phyloP scores from a whole-genome alignment of 2,113 vertebrate genomes.

The Dunckerocampus dactyliophorus region DNA sequence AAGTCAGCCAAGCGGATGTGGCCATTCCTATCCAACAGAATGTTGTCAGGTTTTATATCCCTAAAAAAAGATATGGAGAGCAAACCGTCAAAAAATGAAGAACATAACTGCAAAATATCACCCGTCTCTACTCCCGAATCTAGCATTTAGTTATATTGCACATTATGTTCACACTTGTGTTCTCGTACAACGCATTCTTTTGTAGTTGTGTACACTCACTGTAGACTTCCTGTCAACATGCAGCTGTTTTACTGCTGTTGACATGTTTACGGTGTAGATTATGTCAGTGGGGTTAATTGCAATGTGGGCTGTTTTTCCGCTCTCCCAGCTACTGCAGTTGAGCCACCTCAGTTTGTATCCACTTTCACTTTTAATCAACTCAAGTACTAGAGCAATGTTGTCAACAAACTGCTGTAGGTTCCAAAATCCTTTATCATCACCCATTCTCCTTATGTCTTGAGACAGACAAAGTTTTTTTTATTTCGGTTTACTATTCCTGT shows the following conservation, averaged over 20 bases:
- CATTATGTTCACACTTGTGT: slow-evolving; percentile 6
- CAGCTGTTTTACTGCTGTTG: slow-evolving; percentile 39
- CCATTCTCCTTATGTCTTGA: too few species aligned
- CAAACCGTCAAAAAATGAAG: neutral
- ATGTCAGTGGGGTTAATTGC: slow-evolving; percentile 1
- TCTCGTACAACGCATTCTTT: slow-evolving; percentile 18
- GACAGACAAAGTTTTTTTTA: too few species aligned
- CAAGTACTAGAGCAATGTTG: neutral
- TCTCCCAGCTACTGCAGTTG: neutral
- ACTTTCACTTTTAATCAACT: neutral
- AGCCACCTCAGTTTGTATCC: neutral
- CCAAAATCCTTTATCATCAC: too few species aligned
- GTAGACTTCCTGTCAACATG: slow-evolving; percentile 13
- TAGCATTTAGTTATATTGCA: slow-evolving; percentile 20
- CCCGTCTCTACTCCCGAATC: neutral
- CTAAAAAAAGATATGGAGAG: slow-evolving; percentile 61
- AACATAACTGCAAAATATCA: slow-evolving; percentile 29
- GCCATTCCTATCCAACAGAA: slow-evolving; percentile 97
- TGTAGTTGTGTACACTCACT: slow-evolving; percentile 27
- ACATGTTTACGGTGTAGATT: slow-evolving; percentile 21
- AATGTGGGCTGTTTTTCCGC: neutral
- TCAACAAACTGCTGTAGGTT: too few species aligned
- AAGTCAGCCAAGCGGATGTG: slow-evolving; percentile 98
- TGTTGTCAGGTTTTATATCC: slow-evolving; percentile 98
- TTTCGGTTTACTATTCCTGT: too few species aligned